Conservation (phyloP, 2,113 vertebrate species). For the Fregetta grallaria region DNA sequence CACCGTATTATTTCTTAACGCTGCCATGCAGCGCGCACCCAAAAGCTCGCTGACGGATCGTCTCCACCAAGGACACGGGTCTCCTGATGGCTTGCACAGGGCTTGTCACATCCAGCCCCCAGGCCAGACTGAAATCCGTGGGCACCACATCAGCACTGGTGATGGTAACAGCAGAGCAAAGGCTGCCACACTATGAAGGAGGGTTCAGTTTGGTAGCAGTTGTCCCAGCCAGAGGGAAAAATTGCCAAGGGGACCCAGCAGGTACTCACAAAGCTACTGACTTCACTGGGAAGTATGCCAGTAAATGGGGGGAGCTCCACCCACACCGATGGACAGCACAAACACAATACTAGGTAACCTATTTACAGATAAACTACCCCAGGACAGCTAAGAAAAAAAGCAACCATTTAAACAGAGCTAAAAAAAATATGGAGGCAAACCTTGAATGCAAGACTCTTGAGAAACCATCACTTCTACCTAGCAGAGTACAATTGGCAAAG, state of each 20-base stretch:
- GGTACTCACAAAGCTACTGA: not conserved
- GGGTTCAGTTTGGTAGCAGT: not conserved
- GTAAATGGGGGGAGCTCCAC: not conserved
- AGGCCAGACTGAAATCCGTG: not conserved
- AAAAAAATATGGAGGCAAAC: not conserved
- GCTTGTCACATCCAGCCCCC: not conserved
- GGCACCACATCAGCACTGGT: not conserved
- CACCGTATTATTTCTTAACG: not conserved
- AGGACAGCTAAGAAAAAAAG: not conserved
- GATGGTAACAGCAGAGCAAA: not conserved
- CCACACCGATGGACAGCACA: not conserved
- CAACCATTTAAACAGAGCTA: not conserved
- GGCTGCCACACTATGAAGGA: fast-evolving
- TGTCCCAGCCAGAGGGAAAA: not conserved
- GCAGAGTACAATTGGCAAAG: not conserved
- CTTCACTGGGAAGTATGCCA: not conserved
- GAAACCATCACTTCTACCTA: not conserved
- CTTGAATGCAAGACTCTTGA: not conserved
- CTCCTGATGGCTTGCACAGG: not conserved
- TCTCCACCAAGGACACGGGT: fast-evolving
- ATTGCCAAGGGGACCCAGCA: not conserved
- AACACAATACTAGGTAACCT: not conserved
- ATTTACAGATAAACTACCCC: not conserved
- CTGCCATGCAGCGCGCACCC: fast-evolving
- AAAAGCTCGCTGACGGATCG: not conserved